Base-by-base conservation (phyloP, 2,888 invertebrate species). In the Pecten maximus region DNA sequence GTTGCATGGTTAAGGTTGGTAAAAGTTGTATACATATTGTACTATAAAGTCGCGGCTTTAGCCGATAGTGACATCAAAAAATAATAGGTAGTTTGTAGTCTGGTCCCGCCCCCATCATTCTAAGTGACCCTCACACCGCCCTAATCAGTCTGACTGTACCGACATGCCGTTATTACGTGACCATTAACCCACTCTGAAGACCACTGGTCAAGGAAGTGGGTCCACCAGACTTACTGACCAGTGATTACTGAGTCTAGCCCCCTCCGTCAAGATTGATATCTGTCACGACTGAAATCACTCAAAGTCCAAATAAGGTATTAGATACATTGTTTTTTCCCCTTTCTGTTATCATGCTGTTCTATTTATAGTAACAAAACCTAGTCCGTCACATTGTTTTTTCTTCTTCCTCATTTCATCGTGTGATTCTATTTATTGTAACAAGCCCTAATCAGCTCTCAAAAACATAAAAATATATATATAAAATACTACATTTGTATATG, bases 121-220 rank as follows among this genome's bases (percentile, higher is more conserved):
- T 74, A 74, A 74, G 74, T 74, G 74, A 74, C 74, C 74, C 35
- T 35, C 19, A 74, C 74, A n/a, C 28, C 74, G 28, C 74, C 74
- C 74, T 74, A 74, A 74, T 74, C 74, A 74, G 28, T 35, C 74
- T 35, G 74, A 35, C 74, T 74, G 10, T 8, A 35, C 28, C 28
- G 35, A 28, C 74, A 74, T 74, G 35, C 74, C 35, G 74, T 74
- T 74, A 74, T 74, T 74, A 74, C 74, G 28, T 74, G 74, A 74
- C 35, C 74, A 28, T 74, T 74, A 28, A 28, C 28, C 23, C 23
- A 15, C 60, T 2, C n/a, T n/a, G 60, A 2, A n/a, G 60, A 23
- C 74, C 28, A 74, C 23, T 35, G 74, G 74, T 74, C 74, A 74
- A 74, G 35, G 35, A 35, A 74, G 35, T 35, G 0, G 19, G 28